phyloP scores from a whole-genome alignment of 2,888 invertebrate genomes.

The Camptogramma bilineatum region DNA sequence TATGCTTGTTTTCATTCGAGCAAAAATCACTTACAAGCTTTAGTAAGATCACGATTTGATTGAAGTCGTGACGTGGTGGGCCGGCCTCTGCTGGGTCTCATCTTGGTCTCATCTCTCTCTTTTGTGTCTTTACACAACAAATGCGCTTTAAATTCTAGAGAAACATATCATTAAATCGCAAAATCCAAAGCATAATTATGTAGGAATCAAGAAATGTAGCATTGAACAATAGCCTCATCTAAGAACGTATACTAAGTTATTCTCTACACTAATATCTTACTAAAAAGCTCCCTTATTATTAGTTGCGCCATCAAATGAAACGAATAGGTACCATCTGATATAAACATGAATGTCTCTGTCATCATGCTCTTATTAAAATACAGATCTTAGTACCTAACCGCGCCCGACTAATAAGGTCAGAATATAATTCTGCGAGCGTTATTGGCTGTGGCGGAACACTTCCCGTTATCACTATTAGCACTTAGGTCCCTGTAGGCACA shows the following conservation, averaged over 20 bases:
- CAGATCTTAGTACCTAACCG: conserved; percentile 29
- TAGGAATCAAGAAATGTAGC: no score
- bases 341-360: conserved; percentile 16
- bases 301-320: conserved; percentile 23
- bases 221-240: no score
- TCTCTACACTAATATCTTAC: not conserved
- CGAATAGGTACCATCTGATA: conserved; percentile 11
- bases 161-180: no score
- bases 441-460: conserved; percentile 55
- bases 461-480: conserved; percentile 71
- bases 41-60: no score
- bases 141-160: no score
- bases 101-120: no score
- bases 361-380: conserved; percentile 23
- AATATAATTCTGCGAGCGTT: conserved; percentile 47
- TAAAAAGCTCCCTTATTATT: conserved; percentile 12
- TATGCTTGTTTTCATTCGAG: no score
- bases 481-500: conserved; percentile 62
- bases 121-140: no score
- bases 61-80: no score
- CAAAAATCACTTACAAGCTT: no score
- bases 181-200: no score
- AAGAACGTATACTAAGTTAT: not conserved
- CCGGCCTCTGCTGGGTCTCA: no score
- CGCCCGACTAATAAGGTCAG: conserved; percentile 37